Evolutionary conservation across 2,113 vertebrate genomes (phyloP), one percentile per base, ranked within the genome.

Genomic region (Colius striatus): DNA sequence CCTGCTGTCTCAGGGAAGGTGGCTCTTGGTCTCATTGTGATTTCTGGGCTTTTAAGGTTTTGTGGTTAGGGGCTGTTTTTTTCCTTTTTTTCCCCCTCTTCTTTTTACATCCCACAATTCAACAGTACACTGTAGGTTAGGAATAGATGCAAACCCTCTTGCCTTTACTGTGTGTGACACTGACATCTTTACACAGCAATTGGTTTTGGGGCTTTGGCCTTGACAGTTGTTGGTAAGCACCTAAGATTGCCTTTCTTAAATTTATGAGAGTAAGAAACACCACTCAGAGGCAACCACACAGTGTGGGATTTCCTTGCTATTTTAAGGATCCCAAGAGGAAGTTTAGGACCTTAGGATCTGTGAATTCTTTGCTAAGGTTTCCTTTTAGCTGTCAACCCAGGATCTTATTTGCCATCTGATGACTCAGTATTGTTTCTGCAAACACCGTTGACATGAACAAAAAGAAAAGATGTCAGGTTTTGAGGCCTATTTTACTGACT

Each of bases 211-310:
- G 6, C 36, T 79, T 79, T 26, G 30, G 21, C 29, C 32, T 67
- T 60, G 30, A 15, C 30, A 9, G 6, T 62, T 6, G 22, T 51
- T 71, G 47, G 21, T 61, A 23, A n/a, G 53, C 25, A 50, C 53
- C 9, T 16, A 36, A 83, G 19, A 15, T 58, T 62, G 41, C 18
- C 11, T 60, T 53, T 88, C 63, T 85, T 16, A 67, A 9, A 50
- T 87, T 68, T 80, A 10, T 11, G 48, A 43, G 6, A 0, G 0
- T 88, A 26, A 1, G 4, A 82, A 79, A 43, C 0, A 0, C 15
- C 12, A 1, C 48, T 84, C 2, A 0, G 27, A 45, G 68, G 23
- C 53, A 83, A 11, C 51, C 16, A 13, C 4, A 6, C 27, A 25
- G 7, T 14, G 2, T 48, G 34, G 19, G 3, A 38, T 73, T 94